phyloP scores from a whole-genome alignment of 1,140 invertebrate species.

The Heliothis virescens region DNA sequence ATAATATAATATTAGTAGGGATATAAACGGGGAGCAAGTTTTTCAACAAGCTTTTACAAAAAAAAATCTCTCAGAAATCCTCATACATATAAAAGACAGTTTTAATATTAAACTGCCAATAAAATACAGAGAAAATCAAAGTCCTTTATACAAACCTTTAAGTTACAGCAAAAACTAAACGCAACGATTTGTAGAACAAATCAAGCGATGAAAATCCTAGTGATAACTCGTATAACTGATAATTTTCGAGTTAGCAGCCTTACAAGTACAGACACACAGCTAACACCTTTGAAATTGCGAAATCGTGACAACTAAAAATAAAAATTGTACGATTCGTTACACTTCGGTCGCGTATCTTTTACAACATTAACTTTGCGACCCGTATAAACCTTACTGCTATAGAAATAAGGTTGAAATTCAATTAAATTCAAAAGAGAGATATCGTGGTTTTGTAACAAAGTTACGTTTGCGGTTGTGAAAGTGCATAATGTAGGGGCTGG shows the following conservation, averaged over 20 bases:
- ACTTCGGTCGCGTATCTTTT: conserved; percentile 52
- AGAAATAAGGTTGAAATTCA: conserved; percentile 43
- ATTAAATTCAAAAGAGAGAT: not conserved
- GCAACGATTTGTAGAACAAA: conserved; percentile 14
- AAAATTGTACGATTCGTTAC: conserved; percentile 56
- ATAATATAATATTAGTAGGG: too few species aligned
- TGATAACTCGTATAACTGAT: not conserved
- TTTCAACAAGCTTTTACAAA: too few species aligned
- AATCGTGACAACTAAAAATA: conserved; percentile 67
- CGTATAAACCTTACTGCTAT: conserved; percentile 25
- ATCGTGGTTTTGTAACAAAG: conserved; percentile 28
- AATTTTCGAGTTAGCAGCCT: conserved; percentile 39
- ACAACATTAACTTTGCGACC: not conserved
- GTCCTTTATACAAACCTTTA: too few species aligned
- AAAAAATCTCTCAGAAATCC: too few species aligned
- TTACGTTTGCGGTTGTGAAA: conserved; percentile 37
- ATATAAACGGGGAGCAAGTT: too few species aligned
- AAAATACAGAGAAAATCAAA: not conserved
- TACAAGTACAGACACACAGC: conserved; percentile 56
- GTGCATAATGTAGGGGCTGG: not conserved
- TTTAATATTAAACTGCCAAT: not conserved
- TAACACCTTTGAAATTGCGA: conserved; percentile 68
- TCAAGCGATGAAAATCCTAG: not conserved
- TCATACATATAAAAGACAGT: too few species aligned
- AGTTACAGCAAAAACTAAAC: not conserved